Base-by-base conservation (phyloP, 2,113 vertebrate species). In the Polypterus bichir region DNA sequence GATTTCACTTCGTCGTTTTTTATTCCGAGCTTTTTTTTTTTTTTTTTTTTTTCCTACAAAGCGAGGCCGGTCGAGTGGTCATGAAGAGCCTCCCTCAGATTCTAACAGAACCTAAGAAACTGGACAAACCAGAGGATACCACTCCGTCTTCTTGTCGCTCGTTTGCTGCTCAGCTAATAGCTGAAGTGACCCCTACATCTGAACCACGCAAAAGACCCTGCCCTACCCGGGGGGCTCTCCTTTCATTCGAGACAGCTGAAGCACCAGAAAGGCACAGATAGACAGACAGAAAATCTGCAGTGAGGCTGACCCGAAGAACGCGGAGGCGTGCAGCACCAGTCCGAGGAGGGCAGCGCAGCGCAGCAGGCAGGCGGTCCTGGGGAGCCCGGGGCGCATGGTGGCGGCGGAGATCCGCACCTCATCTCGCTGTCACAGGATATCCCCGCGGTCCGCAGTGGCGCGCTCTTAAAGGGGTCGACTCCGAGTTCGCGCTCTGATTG, bases 241-340 rank as follows among this genome's bases (percentile, higher is more conserved):
- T 4, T 55, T 2, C 45, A n/a, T n/a, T 7, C 9, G 7, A 62
- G 51, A 57, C 3, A 49, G 11, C 7, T 9, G n/a, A 56, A 46
- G 45, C 6, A 10, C 6, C 1, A 55, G 55, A 47, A 64, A 10
- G 27, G 9, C 4, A 53, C 9, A 46, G 46, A 66, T 11, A 57
- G 44, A 9, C 0, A 7, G 1, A 60, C 3, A 3, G 0, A 57
- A 62, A 49, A 70, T 60, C 60, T 54, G 45, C 8, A 56, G 65
- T 59, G 46, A 4, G 47, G 64, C 94, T 94, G 83, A 97, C 94
- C 94, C 94, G 84, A 97, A 96, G 72, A 95, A 96, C 80, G 90
- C 87, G 75, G 88, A 78, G 61, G 82, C 76, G 71, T 88, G 86
- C 65, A 82, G 78, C 71, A 88, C 73, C 56, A 86, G 74, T 78